Base-by-base conservation (phyloP, 2,888 invertebrate genomes). In the Cephus spinipes region DNA sequence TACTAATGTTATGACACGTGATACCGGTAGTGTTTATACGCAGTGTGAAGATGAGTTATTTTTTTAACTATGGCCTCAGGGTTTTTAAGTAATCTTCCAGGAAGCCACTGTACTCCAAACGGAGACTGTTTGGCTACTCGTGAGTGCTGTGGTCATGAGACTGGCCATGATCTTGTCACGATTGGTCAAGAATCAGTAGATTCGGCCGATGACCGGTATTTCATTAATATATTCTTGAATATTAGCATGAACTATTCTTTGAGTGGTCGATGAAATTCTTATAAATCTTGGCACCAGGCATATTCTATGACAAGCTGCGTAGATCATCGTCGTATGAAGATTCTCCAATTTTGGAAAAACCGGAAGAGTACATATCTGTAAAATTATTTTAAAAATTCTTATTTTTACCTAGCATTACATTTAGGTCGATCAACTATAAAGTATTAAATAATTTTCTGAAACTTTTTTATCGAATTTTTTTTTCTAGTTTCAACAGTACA, bases 191-290 rank as follows among this genome's bases (percentile, higher is more conserved):
- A 88, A 84, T 82, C 55, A 15, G 23, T 55, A 82, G 78, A 81
- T 83, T 83, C 85, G 86, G 87, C 85, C 87, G 87, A 88, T 90
- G 90, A 90, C 90, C 89, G 90, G 87, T 87, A 87, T 55, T 55
- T 0, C 55, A 55, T 85, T 85, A 83, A 83, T 73, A 71, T 77
- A 79, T 84, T 79, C 79, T 12, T 33, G 71, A 31, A 71, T 23
- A 55, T 55, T 55, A 55, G 55, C 55, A 55, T 55, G 9, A 55
- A 55, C 23, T 23, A 55, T 55, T 9, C 23, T 55, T 55, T 23
- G 55, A 55, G 55, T 55, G 23, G 23, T 55, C 23, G 2, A 55
- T 23, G 55, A 55, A 55, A 55, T 55, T 55, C 55, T 55, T 55
- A 55, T 55, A 55, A 55, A 55, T 55, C 55, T 55, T 55, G 1